A percentile compares a stretch with the other conserved stretches of the same genome.
phyloP scores from a whole-genome alignment of 2,797 vertebrate species.

The Thunnus albacares region DNA sequence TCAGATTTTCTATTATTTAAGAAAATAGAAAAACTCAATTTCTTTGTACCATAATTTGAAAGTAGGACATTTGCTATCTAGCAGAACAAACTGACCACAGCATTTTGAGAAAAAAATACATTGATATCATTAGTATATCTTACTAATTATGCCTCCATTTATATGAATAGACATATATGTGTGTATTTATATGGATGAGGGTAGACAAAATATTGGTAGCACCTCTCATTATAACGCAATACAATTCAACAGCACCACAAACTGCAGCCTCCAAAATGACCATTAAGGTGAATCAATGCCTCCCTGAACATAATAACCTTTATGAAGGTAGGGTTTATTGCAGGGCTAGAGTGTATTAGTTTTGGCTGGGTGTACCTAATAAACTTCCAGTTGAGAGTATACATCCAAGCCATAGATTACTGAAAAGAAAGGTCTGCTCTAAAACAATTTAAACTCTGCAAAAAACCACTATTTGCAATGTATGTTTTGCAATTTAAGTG shows the following conservation, averaged over 20 bases:
- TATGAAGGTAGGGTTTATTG: neutral
- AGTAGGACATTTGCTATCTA: neutral
- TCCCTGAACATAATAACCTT: neutral
- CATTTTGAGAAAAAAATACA: neutral
- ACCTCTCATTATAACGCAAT: neutral
- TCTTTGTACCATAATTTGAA: neutral
- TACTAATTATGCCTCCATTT: neutral
- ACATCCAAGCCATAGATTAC: neutral
- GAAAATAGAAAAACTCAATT: neutral
- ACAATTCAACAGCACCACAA: conserved; percentile 3
- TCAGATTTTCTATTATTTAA: neutral
- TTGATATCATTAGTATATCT: neutral
- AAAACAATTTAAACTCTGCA: neutral
- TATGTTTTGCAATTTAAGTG: neutral
- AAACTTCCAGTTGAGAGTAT: neutral
- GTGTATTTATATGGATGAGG: neutral
- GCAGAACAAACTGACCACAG: neutral
- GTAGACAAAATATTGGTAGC: neutral
- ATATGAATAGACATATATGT: neutral
- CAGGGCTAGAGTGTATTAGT: neutral
- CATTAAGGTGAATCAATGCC: neutral
- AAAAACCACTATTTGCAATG: neutral
- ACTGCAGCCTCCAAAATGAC: neutral
- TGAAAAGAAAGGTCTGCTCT: neutral
- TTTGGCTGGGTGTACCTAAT: neutral